Conservation (phyloP, 2,888 invertebrate species). For the Linnaemya tessellans region DNA sequence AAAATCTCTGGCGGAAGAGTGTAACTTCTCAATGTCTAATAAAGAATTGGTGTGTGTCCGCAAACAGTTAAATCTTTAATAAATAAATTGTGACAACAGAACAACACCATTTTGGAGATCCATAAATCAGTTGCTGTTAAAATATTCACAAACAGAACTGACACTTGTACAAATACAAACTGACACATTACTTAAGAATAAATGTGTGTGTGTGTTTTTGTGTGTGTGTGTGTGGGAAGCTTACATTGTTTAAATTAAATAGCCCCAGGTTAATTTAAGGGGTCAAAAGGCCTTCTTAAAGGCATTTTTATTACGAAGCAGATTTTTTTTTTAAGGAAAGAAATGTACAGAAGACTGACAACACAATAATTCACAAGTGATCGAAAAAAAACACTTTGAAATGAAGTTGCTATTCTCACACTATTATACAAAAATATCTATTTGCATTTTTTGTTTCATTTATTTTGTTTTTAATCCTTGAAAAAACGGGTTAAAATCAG, state of each 20-base stretch:
- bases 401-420: no score
- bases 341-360: no score
- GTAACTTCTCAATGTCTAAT: not conserved
- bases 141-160: not conserved
- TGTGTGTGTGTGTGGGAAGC: no score
- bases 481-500: no score
- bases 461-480: no score
- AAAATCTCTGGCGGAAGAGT: not conserved
- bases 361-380: no score
- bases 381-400: no score
- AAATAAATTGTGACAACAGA: conserved; percentile 14
- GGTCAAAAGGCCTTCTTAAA: not conserved
- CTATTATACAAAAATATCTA: no score
- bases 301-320: no score
- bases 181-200: not conserved
- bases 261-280: not conserved
- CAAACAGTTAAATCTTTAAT: conserved; percentile 17
- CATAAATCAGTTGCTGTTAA: conserved; percentile 29
- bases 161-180: not conserved
- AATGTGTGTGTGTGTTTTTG: not conserved
- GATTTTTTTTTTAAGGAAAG: no score
- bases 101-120: conserved; percentile 24
- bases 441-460: no score
- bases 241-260: not conserved
- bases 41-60: not conserved